These are phyloP conservation scores for Numenius arquata DNA, from an alignment of 2,113 vertebrate species.

Conservation along the genomic window DNA sequence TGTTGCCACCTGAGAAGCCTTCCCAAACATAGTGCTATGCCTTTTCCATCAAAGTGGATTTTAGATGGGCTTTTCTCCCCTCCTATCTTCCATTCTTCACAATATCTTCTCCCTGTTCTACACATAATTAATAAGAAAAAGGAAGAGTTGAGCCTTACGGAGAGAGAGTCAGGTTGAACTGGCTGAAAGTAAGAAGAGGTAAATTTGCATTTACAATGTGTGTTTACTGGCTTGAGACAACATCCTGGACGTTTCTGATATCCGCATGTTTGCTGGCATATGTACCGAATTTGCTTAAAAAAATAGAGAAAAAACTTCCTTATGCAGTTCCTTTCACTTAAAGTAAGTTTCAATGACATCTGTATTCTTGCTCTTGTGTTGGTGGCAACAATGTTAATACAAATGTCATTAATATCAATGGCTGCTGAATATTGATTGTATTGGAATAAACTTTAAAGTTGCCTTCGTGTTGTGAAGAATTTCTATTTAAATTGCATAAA, in stretches of 20 bases:
- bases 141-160: background rate
- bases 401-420: background rate
- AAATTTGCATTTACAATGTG: background rate
- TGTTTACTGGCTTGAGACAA: background rate
- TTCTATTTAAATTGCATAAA: background rate
- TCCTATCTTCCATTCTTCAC: background rate
- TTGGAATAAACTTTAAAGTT: background rate
- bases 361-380: background rate
- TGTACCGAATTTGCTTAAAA: background rate
- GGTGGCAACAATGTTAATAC: background rate
- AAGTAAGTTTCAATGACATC: background rate
- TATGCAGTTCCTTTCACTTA: background rate
- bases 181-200: background rate
- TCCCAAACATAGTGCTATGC: background rate
- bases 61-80: background rate
- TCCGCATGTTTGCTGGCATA: background rate
- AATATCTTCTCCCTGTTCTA: background rate
- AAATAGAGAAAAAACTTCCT: background rate
- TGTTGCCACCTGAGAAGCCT: accelerated
- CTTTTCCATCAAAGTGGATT: background rate
- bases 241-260: background rate
- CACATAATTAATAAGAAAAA: background rate
- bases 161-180: background rate
- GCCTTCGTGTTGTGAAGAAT: background rate
- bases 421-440: background rate